Conservation (phyloP, 64 coral and sea anemone species). For the Montipora cactus region DNA sequence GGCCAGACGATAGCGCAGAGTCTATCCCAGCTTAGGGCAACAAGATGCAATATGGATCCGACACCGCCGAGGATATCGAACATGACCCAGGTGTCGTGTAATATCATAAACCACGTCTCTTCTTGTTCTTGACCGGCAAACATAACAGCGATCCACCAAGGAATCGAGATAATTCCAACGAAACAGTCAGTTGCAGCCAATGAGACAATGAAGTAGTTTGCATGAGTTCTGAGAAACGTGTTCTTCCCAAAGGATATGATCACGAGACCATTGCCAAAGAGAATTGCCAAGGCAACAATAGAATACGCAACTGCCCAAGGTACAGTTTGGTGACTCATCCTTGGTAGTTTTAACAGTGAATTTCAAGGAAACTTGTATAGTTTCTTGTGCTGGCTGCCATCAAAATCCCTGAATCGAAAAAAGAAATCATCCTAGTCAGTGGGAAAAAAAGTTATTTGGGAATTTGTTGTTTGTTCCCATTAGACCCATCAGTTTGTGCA, state of each 20-base stretch:
- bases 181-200: constrained; percentile 74
- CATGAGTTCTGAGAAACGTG: not conserved
- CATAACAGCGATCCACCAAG: constrained; percentile 58
- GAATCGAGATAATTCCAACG: constrained; percentile 74
- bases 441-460: too few species aligned
- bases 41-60: constrained; percentile 80
- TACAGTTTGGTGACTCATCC: too few species aligned
- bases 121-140: constrained; percentile 47
- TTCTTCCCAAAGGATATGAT: constrained; percentile 22
- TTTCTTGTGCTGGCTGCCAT: too few species aligned
- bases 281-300: not conserved
- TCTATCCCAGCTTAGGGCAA: constrained; percentile 86
- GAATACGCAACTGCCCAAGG: too few species aligned
- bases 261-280: constrained; percentile 17
- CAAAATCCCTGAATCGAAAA: too few species aligned
- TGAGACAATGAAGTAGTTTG: constrained; percentile 61
- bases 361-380: too few species aligned
- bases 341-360: too few species aligned
- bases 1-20: constrained; percentile 89
- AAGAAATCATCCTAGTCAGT: too few species aligned
- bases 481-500: too few species aligned
- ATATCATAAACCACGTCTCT: constrained; percentile 49
- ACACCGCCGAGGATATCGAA: constrained; percentile 88
- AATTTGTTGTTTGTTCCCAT: too few species aligned
- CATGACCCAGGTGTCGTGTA: too few species aligned